Base-by-base conservation (phyloP, 2,113 vertebrate species). In the Cryptotis parvus region DNA sequence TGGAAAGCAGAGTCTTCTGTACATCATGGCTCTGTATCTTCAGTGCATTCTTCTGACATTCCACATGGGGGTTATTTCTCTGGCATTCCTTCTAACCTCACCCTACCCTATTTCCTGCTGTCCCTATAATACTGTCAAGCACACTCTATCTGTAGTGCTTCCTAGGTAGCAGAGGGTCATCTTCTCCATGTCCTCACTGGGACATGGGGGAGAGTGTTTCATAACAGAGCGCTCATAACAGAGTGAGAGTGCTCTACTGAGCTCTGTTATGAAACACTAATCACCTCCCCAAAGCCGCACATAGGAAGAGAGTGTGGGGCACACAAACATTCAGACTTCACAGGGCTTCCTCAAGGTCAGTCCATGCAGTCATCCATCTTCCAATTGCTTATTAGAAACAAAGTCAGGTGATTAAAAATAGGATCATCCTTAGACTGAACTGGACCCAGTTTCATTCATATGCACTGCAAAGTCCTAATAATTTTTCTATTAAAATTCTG, bases 371-470 rank as follows among this genome's bases (percentile, higher is more conserved):
- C 12, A 14, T 61, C 87, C 12, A 14, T 61, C 41, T 77, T 55
- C 41, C 29, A 80, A 41, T 1, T 65, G 14, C 91, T 93, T 81
- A 70, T 58, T 29, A 63, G 72, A 80, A 87, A 84, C 12, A 68
- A 11, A 89, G 31, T 2, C 29, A 43, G 35, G 18, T 55, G 39
- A 70, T 52, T 15, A 75, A 33, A 88, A 91, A 74, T 0, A 55
- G 6, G 29, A 6, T 85, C 70, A 35, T 74, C 39, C n/a, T 69
- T 52, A 79, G 9, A 58, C 31, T 39, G 14, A 74, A 61, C 9
- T 63, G 79, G 27, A 4, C 24, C 26, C 16, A 27, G 58, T 29
- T 90, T 87, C 81, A 52, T 75, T 82, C 49, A 68, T 35, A 84
- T 3, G 84, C 61, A 69, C 9, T 52, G 22, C 74, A 9, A 91